phyloP scores from a whole-genome alignment of 2,888 invertebrate genomes.

The Drosophila peninsularis region DNA sequence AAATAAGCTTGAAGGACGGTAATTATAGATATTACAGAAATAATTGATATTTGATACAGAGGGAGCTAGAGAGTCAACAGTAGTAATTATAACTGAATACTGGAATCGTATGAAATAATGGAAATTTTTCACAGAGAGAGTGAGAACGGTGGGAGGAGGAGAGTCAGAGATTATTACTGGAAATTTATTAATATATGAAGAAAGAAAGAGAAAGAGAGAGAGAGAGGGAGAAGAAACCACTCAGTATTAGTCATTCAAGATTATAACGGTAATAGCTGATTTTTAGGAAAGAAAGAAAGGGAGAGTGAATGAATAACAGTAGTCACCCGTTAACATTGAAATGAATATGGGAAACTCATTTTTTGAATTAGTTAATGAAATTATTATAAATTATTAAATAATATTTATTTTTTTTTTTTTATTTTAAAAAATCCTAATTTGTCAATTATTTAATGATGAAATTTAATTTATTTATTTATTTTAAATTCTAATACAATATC shows the following conservation, averaged over 20 bases:
- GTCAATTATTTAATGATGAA: too few species aligned
- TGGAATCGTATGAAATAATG: too few species aligned
- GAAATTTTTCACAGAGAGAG: too few species aligned
- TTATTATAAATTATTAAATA: too few species aligned
- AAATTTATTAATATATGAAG: not conserved
- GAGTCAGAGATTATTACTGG: not conserved
- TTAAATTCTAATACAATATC: too few species aligned
- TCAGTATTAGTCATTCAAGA: not conserved
- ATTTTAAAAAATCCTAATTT: too few species aligned
- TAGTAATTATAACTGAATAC: not conserved
- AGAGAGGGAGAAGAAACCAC: not conserved
- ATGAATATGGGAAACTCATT: not conserved
- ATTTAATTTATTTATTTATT: too few species aligned
- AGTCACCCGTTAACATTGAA: not conserved
- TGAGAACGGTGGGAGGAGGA: too few species aligned
- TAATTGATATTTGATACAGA: not conserved
- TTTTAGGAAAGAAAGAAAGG: not conserved
- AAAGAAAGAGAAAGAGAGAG: not conserved
- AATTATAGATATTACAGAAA: not conserved
- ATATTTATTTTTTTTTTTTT: too few species aligned
- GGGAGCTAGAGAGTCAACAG: not conserved
- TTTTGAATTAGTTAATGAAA: too few species aligned
- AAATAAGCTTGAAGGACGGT: constrained; percentile 5
- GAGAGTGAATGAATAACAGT: not conserved
- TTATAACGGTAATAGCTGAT: not conserved